Conservation (phyloP, 2,113 vertebrate species). For the Motacilla tschutschensis region DNA sequence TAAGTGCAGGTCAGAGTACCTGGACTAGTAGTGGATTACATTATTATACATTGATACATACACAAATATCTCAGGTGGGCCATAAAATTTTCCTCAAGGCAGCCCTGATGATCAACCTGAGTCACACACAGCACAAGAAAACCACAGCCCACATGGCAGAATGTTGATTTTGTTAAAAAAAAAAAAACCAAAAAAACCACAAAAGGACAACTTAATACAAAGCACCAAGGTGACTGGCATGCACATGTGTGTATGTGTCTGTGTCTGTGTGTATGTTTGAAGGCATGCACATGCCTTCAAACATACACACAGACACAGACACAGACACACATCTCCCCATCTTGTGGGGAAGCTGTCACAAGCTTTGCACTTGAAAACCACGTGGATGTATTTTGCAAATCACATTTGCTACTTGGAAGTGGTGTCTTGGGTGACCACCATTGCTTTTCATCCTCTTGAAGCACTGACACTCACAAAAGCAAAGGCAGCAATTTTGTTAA, state of each 20-base stretch:
- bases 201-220: neutral
- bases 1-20: neutral
- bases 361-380: neutral
- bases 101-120: neutral
- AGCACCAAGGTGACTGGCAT: neutral
- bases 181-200: neutral
- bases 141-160: neutral
- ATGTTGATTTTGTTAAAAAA: neutral
- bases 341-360: neutral
- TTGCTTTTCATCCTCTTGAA: neutral
- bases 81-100: neutral
- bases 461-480: neutral
- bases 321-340: neutral
- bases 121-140: neutral
- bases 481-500: neutral
- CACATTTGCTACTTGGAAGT: accelerated
- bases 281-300: too few species aligned
- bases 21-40: neutral
- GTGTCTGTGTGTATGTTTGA: too few species aligned
- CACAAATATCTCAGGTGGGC: neutral
- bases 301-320: neutral
- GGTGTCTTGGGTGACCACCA: neutral
- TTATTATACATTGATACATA: neutral
- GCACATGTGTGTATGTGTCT: too few species aligned
- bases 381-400: accelerated